Percentiles rank a stretch among this genome's conserved stretches.
Evolutionary conservation across 2,888 invertebrate species (phyloP).

Genomic region (Stenurella melanura): DNA sequence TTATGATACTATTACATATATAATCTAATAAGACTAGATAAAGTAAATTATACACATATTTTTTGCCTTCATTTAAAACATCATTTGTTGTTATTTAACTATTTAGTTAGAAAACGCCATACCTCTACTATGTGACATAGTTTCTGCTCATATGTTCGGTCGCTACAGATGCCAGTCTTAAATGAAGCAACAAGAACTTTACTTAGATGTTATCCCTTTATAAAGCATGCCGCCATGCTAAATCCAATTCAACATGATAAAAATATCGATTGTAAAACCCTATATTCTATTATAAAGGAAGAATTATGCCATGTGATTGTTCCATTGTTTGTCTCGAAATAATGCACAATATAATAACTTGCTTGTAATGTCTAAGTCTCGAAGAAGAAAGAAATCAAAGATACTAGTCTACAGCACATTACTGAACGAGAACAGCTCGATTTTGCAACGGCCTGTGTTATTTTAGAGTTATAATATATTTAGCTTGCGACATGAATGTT

Average conservation of each 20-base stretch:
- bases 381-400: neutral
- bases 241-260: slow-evolving; percentile 45
- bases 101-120: neutral
- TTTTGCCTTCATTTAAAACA: no score
- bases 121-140: neutral
- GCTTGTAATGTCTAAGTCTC: slow-evolving; percentile 9
- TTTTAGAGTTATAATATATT: slow-evolving; percentile 10
- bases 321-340: slow-evolving; percentile 40
- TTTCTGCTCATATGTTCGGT: neutral
- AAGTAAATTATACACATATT: no score
- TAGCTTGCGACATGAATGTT: slow-evolving; percentile 11
- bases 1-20: no score
- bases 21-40: no score
- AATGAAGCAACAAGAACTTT: slow-evolving; percentile 3
- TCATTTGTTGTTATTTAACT: no score
- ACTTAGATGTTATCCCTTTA: slow-evolving; percentile 13
- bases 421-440: slow-evolving; percentile 4
- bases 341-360: slow-evolving; percentile 39
- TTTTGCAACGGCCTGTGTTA: slow-evolving; percentile 8
- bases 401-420: neutral
- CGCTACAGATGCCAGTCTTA: neutral
- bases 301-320: slow-evolving; percentile 38
- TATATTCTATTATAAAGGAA: slow-evolving; percentile 34
- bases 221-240: slow-evolving; percentile 32
- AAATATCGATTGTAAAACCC: slow-evolving; percentile 35